Percentiles rank a stretch among this genome's conserved stretches.
Evolutionary conservation across 1,140 invertebrate species (phyloP).

Genomic region (Psilanteris sp.): DNA sequence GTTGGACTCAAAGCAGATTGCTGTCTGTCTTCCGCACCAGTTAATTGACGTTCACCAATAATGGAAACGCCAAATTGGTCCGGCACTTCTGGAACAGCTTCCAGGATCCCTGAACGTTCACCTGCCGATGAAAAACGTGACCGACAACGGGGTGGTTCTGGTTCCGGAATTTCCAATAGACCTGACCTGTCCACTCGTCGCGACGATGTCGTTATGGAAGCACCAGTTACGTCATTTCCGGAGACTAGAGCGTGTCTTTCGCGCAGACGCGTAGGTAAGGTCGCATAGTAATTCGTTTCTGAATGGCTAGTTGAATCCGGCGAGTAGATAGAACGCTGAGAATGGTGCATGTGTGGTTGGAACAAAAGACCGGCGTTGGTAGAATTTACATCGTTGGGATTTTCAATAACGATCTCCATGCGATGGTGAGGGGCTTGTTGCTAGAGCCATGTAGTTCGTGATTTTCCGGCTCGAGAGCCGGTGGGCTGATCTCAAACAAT

Average conservation of each 20-base stretch:
- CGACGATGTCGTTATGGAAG: slow-evolving; percentile 58
- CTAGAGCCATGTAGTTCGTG: slow-evolving; percentile 79
- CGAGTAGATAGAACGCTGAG: slow-evolving; percentile 21
- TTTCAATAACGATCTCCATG: slow-evolving; percentile 79
- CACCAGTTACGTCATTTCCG: slow-evolving; percentile 55
- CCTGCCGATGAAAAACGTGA: slow-evolving; percentile 42
- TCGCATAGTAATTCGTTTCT: slow-evolving; percentile 50
- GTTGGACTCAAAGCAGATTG: slow-evolving; percentile 30
- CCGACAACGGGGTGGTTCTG: slow-evolving; percentile 55
- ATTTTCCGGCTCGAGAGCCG: slow-evolving; percentile 77
- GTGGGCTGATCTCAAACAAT: slow-evolving; percentile 88
- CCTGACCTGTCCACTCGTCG: slow-evolving; percentile 74
- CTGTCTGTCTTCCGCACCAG: too few species aligned
- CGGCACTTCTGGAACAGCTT: slow-evolving; percentile 72
- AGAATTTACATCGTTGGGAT: slow-evolving; percentile 55
- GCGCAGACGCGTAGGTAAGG: slow-evolving; percentile 42
- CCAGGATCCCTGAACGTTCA: slow-evolving; percentile 67
- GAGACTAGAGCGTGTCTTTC: slow-evolving; percentile 43
- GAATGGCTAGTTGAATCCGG: slow-evolving; percentile 40
- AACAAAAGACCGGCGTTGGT: slow-evolving; percentile 33
- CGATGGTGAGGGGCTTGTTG: slow-evolving; percentile 75
- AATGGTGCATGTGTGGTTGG: slow-evolving; percentile 46
- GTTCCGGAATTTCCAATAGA: slow-evolving; percentile 70
- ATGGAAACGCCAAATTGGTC: too few species aligned
- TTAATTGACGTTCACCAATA: too few species aligned